Conservation (phyloP, 2,113 vertebrate species). For the Thamnaconus septentrionalis region DNA sequence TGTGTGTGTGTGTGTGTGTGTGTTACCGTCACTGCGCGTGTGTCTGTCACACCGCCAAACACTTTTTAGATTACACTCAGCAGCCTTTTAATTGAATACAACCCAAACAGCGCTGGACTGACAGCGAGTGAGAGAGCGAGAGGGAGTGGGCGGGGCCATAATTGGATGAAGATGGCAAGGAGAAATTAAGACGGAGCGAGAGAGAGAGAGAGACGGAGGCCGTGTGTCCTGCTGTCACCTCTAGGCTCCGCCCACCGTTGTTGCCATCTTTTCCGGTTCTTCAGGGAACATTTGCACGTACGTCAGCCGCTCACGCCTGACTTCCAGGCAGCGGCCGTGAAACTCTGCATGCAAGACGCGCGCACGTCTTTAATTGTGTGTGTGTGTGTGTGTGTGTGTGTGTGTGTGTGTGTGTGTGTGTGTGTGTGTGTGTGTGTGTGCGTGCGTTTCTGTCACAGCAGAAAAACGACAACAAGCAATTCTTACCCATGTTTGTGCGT, state of each 20-base stretch:
- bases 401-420: no score
- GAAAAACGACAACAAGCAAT: no score
- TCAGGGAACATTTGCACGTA: background rate
- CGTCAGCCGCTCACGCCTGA: constrained; percentile 3
- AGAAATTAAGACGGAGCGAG: background rate
- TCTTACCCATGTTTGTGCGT: constrained; percentile 20
- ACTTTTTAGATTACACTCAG: constrained; percentile 26
- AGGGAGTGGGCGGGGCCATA: background rate
- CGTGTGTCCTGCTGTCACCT: constrained; percentile 53
- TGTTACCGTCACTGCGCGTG: no score
- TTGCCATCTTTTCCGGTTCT: no score
- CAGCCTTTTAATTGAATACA: constrained; percentile 63
- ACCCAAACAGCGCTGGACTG: constrained; percentile 43
- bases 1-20: no score
- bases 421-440: no score
- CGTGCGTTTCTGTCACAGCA: no score
- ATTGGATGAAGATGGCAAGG: background rate
- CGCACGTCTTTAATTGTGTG: no score
- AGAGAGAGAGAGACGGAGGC: constrained; percentile 2
- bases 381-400: no score
- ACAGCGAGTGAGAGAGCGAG: constrained; percentile 14
- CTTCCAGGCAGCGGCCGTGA: no score
- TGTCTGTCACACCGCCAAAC: background rate
- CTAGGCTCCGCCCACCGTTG: constrained; percentile 10
- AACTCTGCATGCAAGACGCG: background rate